Evolutionary conservation across 2,888 invertebrate genomes (phyloP), one percentile per base, ranked within the genome.

Genomic region (Campoletis raptor): DNA sequence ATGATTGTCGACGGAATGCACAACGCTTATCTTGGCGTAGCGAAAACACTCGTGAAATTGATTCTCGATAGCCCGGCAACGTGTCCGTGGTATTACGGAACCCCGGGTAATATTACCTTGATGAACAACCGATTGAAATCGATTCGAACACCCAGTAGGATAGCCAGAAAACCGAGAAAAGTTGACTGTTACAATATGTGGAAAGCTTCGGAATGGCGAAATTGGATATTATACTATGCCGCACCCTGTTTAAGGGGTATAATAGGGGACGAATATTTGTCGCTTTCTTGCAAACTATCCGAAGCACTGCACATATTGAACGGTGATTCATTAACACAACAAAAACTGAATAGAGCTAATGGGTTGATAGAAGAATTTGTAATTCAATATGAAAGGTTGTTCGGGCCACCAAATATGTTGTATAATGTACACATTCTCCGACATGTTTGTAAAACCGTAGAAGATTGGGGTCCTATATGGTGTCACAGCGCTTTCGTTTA

Each of bases 401-500:
- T 30, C 30, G 2, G 45, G 12, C 45, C 45, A 9, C 45, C 9
- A 12, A 45, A 45, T 45, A 45, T 45, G 45, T 45, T 45, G 12
- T 83, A 83, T 61, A 83, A 83, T 48, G 57, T 83, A 40, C 83
- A 83, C 36, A 24, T 83, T 15, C 77, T 83, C 18, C 30, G 77
- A n/a, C 83, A 83, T 69, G 21, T 83, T n/a, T 10, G 54, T 15
- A 54, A 40, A 54, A 57, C 77, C 15, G 83, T 83, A 30, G 9
- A 18, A 70, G 77, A 83, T 40, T 83, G 52, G 57, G 83, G 83
- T 24, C 83, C 83, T n/a, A 30, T 83, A 21, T 83, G 69, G 69
- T 54, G 69, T 15, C 83, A 83, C 57, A 83, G 77, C 36, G 61
- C 83, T 21, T 83, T 83, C 45, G 12, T 45, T 45, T 45, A 45